These are phyloP conservation scores for Mycalesis mineus DNA, from an alignment of 2,888 invertebrate genomes.

Conservation along the genomic window DNA sequence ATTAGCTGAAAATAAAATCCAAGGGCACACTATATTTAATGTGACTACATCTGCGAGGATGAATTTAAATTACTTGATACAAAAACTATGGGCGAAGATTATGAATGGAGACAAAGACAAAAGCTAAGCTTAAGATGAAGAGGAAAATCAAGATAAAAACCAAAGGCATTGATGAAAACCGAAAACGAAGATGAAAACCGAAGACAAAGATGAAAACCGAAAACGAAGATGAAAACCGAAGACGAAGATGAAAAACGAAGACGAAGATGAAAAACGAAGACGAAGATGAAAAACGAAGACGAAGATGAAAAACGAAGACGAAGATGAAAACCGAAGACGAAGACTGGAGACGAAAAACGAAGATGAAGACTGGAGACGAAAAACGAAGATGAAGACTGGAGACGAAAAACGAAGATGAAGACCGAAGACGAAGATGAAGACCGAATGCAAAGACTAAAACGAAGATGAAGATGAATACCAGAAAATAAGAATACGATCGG, in stretches of 20 bases:
- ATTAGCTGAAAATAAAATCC: no score
- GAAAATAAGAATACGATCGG: neutral
- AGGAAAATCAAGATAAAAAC: neutral
- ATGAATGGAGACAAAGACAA: neutral
- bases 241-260: neutral
- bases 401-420: neutral
- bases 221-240: neutral
- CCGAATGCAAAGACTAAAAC: neutral
- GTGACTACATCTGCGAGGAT: no score
- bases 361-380: neutral
- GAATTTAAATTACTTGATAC: no score
- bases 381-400: neutral
- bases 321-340: neutral
- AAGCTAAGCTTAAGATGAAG: neutral
- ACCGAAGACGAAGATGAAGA: neutral
- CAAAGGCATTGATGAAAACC: neutral
- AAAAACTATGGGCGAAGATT: neutral
- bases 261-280: slow-evolving; percentile 5
- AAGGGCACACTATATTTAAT: no score
- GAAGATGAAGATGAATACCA: neutral
- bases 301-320: neutral
- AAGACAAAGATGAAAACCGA: neutral
- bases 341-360: neutral
- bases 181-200: neutral
- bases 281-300: no score